Base-by-base conservation (phyloP, 92 coral and sea anemone species). In the Paragorgia papillata region DNA sequence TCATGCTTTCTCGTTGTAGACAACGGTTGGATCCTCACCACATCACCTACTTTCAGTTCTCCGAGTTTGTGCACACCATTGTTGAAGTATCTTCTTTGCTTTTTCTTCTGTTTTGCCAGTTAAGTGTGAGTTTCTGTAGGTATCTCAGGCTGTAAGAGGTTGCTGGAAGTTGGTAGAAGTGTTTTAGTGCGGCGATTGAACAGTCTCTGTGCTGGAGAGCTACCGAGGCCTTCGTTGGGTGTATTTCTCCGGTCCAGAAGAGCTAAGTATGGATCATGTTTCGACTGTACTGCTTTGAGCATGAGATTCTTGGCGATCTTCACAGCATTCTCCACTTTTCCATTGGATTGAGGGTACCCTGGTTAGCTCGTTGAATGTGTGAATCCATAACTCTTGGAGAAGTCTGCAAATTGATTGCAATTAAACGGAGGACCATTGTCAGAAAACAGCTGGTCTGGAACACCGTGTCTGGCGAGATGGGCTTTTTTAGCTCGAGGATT, bases 251-350 rank as follows among this genome's bases (percentile, higher is more conserved):
- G 44, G 57, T 43, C 82, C 15, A 62, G 51, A 21, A 77, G 32
- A 35, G 82, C 70, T 58, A 77, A 37, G 30, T 77, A 39, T 10
- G 74, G 62, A 48, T 63, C 75, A 49, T 69, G 24, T 50, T 78
- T 78, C 20, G 83, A 78, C 19, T 49, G 69, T 28, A 35, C 55
- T 17, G 83, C 83, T 40, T 65, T 78, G 37, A 33, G 64, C 34
- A 63, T 40, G 19, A 78, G 83, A 46, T 51, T 66, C 75, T 78
- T 65, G 7, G 66, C 64, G 44, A 66, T 31, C 51, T 78, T 78
- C 25, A 50, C 75, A 32, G 83, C 83, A 43, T 79, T 79, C 51
- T 79, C 84, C 15, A 68, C 69, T 41, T 66, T 79, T 4, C 78
- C 78, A 56, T 56, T 74, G 34, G 69, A 74, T 20, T 59, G 66